A percentile compares a stretch with the other conserved stretches of the same genome.
These are phyloP conservation scores for Danio rerio DNA, from an alignment of 2,113 vertebrate genomes.

Conservation along the genomic window GRCz12tu NC_133177.1:31509001-31509500, in stretches of 20 bases:
- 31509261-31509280: constrained; percentile 39
- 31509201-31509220: too few species aligned
- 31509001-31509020: too few species aligned
- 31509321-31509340: constrained; percentile 32
- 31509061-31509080: too few species aligned
- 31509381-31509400: constrained; percentile 37
- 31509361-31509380: constrained; percentile 46
- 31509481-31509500: constrained; percentile 27
- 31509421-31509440: constrained; percentile 35
- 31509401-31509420: constrained; percentile 21
- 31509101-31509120: too few species aligned
- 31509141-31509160: too few species aligned
- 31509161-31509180: too few species aligned
- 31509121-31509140: too few species aligned
- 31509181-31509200: too few species aligned
- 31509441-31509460: constrained; percentile 30
- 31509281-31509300: constrained; percentile 35
- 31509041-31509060: too few species aligned
- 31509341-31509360: constrained; percentile 17
- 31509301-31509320: constrained; percentile 30
- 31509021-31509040: too few species aligned
- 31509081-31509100: too few species aligned
- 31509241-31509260: constrained; percentile 41
- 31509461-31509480: constrained; percentile 37
- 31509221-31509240: neutral